Base-by-base conservation (phyloP, 1,140 invertebrate species). In the Leucophenga varia region DNA sequence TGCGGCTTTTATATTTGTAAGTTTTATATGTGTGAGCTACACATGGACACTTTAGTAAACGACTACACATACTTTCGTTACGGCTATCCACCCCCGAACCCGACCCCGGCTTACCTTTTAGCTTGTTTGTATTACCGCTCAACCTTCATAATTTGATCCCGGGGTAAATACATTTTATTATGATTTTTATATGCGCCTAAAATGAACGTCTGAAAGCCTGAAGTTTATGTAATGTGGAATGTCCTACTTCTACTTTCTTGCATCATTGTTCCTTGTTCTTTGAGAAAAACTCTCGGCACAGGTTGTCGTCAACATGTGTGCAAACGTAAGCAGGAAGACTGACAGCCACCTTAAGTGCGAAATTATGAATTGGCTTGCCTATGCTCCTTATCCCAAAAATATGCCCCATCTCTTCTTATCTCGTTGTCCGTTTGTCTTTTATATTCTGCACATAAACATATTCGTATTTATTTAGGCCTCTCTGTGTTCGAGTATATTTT, bases 121-220 rank as follows among this genome's bases (percentile, higher is more conserved):
- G 43, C 47, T 40, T 36, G 40, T 44, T 46, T 42, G 40, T 43
- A 19, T 13, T 14, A n/a, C 60, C 7, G 38, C 38, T 3, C 14
- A 28, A 60, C 59, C 67, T 71, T 71, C 67, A 71, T 71, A 71
- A 71, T 71, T 71, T 71, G 67, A 71, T 71, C 67, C 63, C 53
- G 60, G 67, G 67, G 67, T 71, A 71, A 71, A 71, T 71, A 71
- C 67, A 71, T 71, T 71, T 71, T 71, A 71, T 71, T 71, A 71
- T 61, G 67, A 63, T 70, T 70, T 65, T 70, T 65, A 69, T 57
- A 56, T 47, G 39, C 52, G 44, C 22, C 22, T 6, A 25, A 25
- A 58, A 57, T 57, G 59, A 49, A 43, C 53, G 57, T 47, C 51
- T 61, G 63, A 49, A 43, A 56, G 57, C 51, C 51, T 61, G 63